phyloP scores from a whole-genome alignment of 2,797 vertebrate species.

The Clarias laeviceps region DNA sequence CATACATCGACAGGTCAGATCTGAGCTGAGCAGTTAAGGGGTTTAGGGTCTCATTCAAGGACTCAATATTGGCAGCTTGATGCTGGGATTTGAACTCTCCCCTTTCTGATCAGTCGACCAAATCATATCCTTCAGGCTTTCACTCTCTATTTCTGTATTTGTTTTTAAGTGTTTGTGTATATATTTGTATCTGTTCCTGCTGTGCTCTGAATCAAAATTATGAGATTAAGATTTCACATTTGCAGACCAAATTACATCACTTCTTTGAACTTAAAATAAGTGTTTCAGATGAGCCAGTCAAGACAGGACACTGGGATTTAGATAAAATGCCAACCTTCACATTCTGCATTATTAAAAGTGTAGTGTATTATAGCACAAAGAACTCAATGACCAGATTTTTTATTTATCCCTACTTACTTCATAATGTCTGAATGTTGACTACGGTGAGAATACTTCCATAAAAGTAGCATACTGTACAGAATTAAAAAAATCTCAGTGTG shows the following conservation, averaged over 20 bases:
- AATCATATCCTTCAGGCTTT: background rate
- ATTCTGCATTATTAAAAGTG: background rate
- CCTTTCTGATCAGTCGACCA: background rate
- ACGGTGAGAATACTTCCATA: background rate
- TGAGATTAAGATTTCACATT: constrained; percentile 27
- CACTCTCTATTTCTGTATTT: background rate
- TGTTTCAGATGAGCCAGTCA: background rate
- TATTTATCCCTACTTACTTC: background rate
- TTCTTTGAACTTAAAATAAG: background rate
- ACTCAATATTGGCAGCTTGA: background rate
- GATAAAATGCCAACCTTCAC: background rate
- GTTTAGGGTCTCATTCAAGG: background rate
- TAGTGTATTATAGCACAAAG: background rate
- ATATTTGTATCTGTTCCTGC: background rate
- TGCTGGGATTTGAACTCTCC: background rate
- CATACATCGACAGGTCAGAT: no score
- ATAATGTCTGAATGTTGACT: background rate
- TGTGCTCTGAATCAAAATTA: background rate
- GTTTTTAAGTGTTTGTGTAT: constrained; percentile 4
- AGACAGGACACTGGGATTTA: background rate
- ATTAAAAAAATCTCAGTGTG: background rate
- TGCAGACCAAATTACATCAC: background rate
- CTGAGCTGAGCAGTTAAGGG: background rate
- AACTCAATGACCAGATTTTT: background rate
- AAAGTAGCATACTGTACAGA: background rate